Percentiles rank a stretch among this genome's conserved stretches.
phyloP scores from a whole-genome alignment of 2,797 vertebrate genomes.

The Sternarchorhynchus goeldii region DNA sequence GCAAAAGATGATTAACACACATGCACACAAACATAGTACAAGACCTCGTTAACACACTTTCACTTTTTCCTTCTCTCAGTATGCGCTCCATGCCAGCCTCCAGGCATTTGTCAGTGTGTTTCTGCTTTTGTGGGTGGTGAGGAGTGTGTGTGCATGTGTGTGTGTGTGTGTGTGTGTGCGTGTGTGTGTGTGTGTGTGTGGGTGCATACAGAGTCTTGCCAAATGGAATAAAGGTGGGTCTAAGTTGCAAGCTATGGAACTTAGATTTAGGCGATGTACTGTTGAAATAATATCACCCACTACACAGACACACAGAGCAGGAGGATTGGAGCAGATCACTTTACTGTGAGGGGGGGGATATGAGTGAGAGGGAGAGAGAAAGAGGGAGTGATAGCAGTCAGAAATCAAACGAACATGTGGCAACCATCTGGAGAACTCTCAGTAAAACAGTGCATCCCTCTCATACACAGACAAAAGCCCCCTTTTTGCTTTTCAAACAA shows the following conservation, averaged over 20 bases:
- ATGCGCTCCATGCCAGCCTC: conserved; percentile 21
- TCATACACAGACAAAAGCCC: conserved; percentile 65
- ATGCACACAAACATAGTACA: neutral
- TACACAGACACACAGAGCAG: conserved; percentile 68
- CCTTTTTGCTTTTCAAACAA: conserved; percentile 63
- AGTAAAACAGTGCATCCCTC: conserved; percentile 64
- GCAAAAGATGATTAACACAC: neutral
- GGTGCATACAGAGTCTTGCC: conserved; percentile 47
- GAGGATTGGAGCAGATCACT: conserved; percentile 69
- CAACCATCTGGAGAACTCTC: conserved; percentile 73
- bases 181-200: conserved; percentile 9
- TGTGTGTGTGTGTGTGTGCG: conserved; percentile 25
- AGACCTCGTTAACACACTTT: conserved; percentile 7
- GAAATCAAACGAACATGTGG: conserved; percentile 73
- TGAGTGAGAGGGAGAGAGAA: neutral
- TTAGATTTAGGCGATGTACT: conserved; percentile 56
- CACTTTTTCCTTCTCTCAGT: conserved; percentile 29
- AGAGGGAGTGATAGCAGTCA: conserved; percentile 68
- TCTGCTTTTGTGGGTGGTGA: conserved; percentile 35
- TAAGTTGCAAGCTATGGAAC: conserved; percentile 52
- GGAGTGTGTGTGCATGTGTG: conserved; percentile 25
- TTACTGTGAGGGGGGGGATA: conserved; percentile 63
- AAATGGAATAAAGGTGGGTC: conserved; percentile 63
- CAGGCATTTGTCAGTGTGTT: conserved; percentile 44
- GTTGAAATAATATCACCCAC: conserved; percentile 66